Conservation (phyloP, 2,113 vertebrate species). For the Junco hyemalis region DNA sequence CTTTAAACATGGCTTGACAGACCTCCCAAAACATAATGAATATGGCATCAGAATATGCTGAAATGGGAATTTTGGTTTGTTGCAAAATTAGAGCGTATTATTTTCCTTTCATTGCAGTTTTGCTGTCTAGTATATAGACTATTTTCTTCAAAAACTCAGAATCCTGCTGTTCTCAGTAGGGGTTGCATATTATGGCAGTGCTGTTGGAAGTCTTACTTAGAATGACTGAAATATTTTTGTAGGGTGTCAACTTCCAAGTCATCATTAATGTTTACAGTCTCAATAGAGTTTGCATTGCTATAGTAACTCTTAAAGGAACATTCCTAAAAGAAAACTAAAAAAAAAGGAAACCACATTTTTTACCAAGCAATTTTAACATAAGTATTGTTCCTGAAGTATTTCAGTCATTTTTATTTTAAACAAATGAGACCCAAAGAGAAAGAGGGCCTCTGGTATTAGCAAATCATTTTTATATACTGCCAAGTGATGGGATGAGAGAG, state of each 20-base stretch:
- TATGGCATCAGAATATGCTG: conserved; percentile 36
- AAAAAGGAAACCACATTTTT: conserved; percentile 44
- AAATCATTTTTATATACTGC: conserved; percentile 27
- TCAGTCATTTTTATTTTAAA: background rate
- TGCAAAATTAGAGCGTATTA: conserved; percentile 60
- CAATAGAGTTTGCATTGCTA: conserved; percentile 55
- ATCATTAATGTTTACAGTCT: conserved; percentile 67
- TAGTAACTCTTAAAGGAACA: conserved; percentile 57
- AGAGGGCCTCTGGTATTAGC: background rate
- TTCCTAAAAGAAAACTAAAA: conserved; percentile 13
- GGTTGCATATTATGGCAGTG: conserved; percentile 49
- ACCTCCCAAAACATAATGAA: conserved; percentile 40
- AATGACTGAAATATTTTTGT: conserved; percentile 68
- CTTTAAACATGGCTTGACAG: conserved; percentile 51
- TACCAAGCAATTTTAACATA: background rate
- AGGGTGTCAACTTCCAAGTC: conserved; percentile 66
- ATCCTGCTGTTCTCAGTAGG: conserved; percentile 55
- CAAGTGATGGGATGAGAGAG: conserved; percentile 1
- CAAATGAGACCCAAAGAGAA: background rate
- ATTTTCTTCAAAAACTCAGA: conserved; percentile 40
- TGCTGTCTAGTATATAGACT: conserved; percentile 41
- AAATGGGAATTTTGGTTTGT: conserved; percentile 59
- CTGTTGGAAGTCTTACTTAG: conserved; percentile 51
- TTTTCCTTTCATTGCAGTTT: conserved; percentile 50
- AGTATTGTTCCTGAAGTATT: background rate